phyloP scores from a whole-genome alignment of 1,140 invertebrate species.

The Drosophila ogumai region DNA sequence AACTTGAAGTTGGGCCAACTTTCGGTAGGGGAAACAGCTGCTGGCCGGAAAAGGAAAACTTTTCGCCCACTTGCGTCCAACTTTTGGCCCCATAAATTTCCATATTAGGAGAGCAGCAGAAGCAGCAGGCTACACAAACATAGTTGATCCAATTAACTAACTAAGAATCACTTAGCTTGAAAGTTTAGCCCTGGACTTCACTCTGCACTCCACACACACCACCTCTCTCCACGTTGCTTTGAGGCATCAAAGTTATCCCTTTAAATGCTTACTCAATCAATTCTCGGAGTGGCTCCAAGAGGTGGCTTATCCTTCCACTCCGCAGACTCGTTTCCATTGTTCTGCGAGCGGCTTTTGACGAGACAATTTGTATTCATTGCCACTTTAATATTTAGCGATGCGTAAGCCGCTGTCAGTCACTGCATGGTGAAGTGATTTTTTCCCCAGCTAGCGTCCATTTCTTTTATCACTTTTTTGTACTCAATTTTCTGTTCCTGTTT shows the following conservation, averaged over 20 bases:
- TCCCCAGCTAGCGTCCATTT: background rate
- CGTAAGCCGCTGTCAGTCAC: conserved; percentile 45
- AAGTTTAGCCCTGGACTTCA: conserved; percentile 29
- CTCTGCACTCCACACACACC: background rate
- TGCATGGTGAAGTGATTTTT: conserved; percentile 24
- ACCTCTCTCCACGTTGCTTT: conserved; percentile 25
- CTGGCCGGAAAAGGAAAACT: conserved; percentile 44
- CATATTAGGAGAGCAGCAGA: conserved; percentile 29
- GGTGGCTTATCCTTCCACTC: conserved; percentile 4
- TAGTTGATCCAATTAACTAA: conserved; percentile 60
- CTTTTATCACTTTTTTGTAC: conserved; percentile 7
- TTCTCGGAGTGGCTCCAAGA: conserved; percentile 10
- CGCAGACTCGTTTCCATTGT: conserved; percentile 28
- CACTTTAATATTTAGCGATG: conserved; percentile 68
- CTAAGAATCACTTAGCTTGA: conserved; percentile 57
- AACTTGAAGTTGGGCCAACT: conserved; percentile 49
- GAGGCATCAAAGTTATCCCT: conserved; percentile 37
- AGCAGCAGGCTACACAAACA: conserved; percentile 36
- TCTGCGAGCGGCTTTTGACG: conserved; percentile 47
- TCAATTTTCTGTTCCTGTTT: background rate
- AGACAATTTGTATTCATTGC: conserved; percentile 68
- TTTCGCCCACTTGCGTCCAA: conserved; percentile 41
- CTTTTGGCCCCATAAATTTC: conserved; percentile 46
- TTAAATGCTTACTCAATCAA: conserved; percentile 49
- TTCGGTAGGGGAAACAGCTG: conserved; percentile 39